Percentiles rank a stretch among this genome's conserved stretches.
Evolutionary conservation across 2,888 invertebrate genomes (phyloP).

Genomic region (Agrilus cyanescens): DNA sequence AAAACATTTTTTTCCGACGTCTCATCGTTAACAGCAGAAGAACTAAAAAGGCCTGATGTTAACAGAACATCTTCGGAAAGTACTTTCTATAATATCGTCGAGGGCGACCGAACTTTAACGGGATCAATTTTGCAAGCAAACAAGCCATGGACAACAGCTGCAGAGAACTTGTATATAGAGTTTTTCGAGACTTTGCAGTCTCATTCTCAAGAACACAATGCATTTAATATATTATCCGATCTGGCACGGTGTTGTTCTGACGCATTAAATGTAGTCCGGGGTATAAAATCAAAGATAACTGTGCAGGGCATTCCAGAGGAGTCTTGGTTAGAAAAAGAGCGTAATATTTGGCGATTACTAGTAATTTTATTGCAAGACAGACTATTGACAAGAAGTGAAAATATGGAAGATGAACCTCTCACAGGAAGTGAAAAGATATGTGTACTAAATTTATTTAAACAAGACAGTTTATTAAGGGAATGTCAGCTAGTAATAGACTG

Average conservation of each 20-base stretch:
- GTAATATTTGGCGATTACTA: constrained; percentile 80
- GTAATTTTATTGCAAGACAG: constrained; percentile 75
- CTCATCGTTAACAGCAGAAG: no score
- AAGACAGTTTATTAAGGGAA: constrained; percentile 45
- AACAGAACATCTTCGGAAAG: constrained; percentile 10
- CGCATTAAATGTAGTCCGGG: constrained; percentile 28
- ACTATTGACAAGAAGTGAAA: constrained; percentile 34
- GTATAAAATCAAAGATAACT: constrained; percentile 29
- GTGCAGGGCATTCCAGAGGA: constrained; percentile 22
- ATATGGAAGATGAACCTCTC: constrained; percentile 21
- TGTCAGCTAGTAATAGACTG: constrained; percentile 84
- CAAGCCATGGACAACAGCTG: constrained; percentile 28
- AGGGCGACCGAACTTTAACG: constrained; percentile 22
- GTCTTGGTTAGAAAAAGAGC: constrained; percentile 63
- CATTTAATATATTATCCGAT: constrained; percentile 29
- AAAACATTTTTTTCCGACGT: no score
- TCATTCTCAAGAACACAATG: constrained; percentile 26
- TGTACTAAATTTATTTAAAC: constrained; percentile 44
- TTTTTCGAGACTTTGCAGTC: constrained; percentile 32
- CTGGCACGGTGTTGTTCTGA: constrained; percentile 33
- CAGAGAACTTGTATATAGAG: constrained; percentile 30
- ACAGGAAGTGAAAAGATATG: constrained; percentile 48
- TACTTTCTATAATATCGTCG: constrained; percentile 11
- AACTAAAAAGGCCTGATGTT: neutral
- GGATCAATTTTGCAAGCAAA: constrained; percentile 26